These are phyloP conservation scores for Eolophus roseicapilla DNA, from an alignment of 2,113 vertebrate genomes.

Conservation along the genomic window DNA sequence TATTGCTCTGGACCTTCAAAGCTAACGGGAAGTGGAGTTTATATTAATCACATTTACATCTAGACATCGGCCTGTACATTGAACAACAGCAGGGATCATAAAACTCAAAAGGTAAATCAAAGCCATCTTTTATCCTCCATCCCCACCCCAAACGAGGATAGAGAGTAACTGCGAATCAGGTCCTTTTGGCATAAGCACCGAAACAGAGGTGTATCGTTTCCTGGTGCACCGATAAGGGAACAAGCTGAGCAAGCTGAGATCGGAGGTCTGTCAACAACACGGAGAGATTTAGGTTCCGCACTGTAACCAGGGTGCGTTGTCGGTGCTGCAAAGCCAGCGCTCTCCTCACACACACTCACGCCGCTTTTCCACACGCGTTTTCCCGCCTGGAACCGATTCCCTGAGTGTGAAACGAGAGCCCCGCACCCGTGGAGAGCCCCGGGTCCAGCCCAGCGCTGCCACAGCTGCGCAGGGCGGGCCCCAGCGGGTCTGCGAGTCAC, in stretches of 20 bases:
- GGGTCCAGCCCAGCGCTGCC: background rate
- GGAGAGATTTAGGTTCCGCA: background rate
- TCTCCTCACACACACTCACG: background rate
- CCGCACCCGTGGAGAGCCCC: background rate
- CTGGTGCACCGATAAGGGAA: background rate
- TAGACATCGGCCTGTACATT: rapidly evolving
- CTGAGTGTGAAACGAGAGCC: background rate
- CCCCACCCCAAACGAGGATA: background rate
- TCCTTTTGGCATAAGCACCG: background rate
- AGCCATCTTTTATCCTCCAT: background rate
- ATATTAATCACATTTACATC: rapidly evolving
- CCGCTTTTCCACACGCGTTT: background rate
- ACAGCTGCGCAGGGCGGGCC: background rate
- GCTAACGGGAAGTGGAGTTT: rapidly evolving
- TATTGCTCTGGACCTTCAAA: background rate
- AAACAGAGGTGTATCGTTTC: rapidly evolving
- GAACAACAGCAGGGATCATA: rapidly evolving
- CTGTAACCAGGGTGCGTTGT: rapidly evolving
- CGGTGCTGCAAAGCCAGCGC: background rate
- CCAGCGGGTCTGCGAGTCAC: background rate
- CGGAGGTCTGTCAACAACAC: background rate
- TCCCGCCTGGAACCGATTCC: rapidly evolving
- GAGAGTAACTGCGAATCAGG: rapidly evolving
- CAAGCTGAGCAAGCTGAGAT: background rate
- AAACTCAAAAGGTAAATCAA: background rate